Percentiles rank a stretch among this genome's conserved stretches.
These are phyloP conservation scores for Microcaecilia unicolor DNA, from an alignment of 2,797 vertebrate species.

Conservation along the genomic window DNA sequence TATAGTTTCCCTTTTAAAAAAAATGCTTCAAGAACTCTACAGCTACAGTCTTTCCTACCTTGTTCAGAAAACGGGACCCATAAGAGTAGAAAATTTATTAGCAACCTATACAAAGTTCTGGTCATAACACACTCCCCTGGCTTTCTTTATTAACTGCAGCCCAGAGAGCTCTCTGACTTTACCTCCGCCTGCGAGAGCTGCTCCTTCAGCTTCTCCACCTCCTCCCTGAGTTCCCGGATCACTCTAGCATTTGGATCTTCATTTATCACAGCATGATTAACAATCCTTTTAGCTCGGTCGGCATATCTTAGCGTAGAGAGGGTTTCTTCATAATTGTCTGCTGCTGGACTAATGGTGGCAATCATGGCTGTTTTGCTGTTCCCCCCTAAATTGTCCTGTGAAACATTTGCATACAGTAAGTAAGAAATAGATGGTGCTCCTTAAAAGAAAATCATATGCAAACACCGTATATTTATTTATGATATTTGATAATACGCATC, in stretches of 20 bases:
- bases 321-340: constrained; percentile 96
- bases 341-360: constrained; percentile 91
- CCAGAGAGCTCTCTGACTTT: neutral
- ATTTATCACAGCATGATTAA: constrained; percentile 92
- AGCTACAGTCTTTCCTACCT: too few species aligned
- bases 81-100: too few species aligned
- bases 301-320: constrained; percentile 90
- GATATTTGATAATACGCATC: too few species aligned
- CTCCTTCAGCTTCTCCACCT: constrained; percentile 89
- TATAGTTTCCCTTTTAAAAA: too few species aligned
- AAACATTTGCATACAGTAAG: constrained; percentile 9
- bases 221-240: constrained; percentile 89
- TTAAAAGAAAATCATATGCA: too few species aligned
- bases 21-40: too few species aligned
- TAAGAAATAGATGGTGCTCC: constrained; percentile 1
- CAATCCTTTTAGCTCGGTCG: constrained; percentile 91
- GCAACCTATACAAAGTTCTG: too few species aligned
- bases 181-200: constrained; percentile 97
- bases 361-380: constrained; percentile 98
- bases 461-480: too few species aligned
- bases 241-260: constrained; percentile 95
- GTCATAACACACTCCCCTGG: too few species aligned
- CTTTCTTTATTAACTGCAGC: too few species aligned
- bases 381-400: constrained; percentile 91
- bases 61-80: too few species aligned